Percentiles rank a stretch among this genome's conserved stretches.
Conservation (phyloP, 2,888 invertebrate species). For the Meteorus cinctellus region DNA sequence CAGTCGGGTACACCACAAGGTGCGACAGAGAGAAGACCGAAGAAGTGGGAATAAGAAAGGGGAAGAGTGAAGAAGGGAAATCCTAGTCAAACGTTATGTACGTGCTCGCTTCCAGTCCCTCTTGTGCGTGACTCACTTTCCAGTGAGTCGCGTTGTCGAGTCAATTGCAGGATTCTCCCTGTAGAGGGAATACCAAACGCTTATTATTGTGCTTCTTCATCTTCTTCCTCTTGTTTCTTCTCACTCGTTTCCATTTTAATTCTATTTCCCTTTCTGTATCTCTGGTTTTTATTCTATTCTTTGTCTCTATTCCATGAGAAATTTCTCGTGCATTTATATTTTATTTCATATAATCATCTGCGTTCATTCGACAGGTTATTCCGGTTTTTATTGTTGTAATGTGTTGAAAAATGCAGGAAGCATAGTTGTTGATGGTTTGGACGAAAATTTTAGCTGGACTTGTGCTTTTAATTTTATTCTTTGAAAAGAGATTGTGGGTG, state of each 20-base stretch:
- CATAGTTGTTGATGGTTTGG: no score
- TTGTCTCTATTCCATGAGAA: not conserved
- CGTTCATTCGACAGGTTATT: no score
- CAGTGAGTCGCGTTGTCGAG: slow-evolving; percentile 45
- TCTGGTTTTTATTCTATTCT: not conserved
- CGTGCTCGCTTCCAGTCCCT: slow-evolving; percentile 35
- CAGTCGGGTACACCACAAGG: slow-evolving; percentile 70
- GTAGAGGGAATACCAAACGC: slow-evolving; percentile 60
- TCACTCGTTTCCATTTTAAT: not conserved
- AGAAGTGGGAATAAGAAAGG: slow-evolving; percentile 38
- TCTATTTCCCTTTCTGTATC: not conserved
- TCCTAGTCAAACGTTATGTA: slow-evolving; percentile 43
- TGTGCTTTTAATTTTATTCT: no score
- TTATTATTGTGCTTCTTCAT: slow-evolving; percentile 46
- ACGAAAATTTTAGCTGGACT: no score
- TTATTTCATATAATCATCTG: no score
- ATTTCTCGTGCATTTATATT: no score
- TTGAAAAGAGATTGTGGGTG: no score
- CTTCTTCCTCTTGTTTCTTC: not conserved
- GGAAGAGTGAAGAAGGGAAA: slow-evolving; percentile 36
- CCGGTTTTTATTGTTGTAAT: no score
- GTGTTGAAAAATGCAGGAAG: no score
- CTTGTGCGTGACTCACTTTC: slow-evolving; percentile 67
- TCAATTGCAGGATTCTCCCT: slow-evolving; percentile 65
- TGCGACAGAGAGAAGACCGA: slow-evolving; percentile 68